phyloP scores from a whole-genome alignment of 2,113 vertebrate species.

The Syngnathoides biaculeatus region DNA sequence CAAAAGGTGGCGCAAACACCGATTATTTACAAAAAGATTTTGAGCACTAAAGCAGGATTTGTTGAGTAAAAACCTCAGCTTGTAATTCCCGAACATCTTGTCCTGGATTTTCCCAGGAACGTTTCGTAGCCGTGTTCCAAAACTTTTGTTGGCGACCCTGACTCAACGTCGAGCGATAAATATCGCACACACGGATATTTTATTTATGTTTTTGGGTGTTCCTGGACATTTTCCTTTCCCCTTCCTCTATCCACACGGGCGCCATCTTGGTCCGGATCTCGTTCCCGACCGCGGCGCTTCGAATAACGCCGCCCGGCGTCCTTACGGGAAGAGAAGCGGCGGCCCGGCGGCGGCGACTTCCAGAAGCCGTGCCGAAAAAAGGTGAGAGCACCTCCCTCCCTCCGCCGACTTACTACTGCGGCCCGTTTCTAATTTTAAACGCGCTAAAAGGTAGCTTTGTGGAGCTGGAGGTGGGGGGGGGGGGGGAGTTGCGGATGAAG shows the following conservation, averaged over 20 bases:
- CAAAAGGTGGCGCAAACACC: no score
- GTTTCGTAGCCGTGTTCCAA: not conserved
- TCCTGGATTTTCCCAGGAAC: no score
- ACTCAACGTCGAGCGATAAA: not conserved
- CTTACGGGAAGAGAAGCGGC: conserved; percentile 70
- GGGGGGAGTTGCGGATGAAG: conserved; percentile 13
- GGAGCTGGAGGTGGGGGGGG: conserved; percentile 41
- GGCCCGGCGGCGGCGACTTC: conserved; percentile 57
- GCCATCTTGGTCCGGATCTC: conserved; percentile 66
- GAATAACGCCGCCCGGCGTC: conserved; percentile 67
- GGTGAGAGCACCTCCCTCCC: not conserved
- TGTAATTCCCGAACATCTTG: no score
- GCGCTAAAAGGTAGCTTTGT: conserved; percentile 76
- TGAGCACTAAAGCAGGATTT: no score
- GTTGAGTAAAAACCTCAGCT: no score
- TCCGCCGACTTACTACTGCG: conserved; percentile 30
- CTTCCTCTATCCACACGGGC: conserved; percentile 47
- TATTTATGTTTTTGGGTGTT: conserved; percentile 2
- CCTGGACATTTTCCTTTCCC: conserved; percentile 27
- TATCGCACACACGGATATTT: not conserved
- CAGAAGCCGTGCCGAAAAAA: conserved; percentile 53
- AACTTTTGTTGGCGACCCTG: not conserved
- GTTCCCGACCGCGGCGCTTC: conserved; percentile 60
- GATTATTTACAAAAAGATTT: no score
- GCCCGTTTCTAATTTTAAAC: conserved; percentile 75